These are phyloP conservation scores for Cottoperca gobio DNA, from an alignment of 2,797 vertebrate species.

Conservation along the genomic window DNA sequence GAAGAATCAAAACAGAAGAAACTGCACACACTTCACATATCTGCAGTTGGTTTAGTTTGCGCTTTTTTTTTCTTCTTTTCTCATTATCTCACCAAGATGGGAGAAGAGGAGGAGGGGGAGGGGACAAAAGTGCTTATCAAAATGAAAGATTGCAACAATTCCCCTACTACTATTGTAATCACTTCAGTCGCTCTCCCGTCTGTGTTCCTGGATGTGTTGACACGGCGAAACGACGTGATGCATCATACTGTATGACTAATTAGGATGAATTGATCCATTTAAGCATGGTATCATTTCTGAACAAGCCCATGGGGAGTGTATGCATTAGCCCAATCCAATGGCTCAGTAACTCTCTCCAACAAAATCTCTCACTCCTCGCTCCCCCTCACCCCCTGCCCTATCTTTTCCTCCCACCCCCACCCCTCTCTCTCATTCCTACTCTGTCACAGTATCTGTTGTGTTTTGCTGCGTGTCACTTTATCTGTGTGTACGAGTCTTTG, in stretches of 20 bases:
- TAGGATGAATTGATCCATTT: conserved; percentile 84
- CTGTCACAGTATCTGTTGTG: conserved; percentile 51
- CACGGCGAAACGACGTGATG: conserved; percentile 73
- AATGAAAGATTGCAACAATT: conserved; percentile 81
- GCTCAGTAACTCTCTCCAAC: conserved; percentile 71
- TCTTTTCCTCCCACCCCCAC: conserved; percentile 33
- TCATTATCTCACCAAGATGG: conserved; percentile 56
- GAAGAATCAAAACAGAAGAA: conserved; percentile 47
- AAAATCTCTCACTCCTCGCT: conserved; percentile 49
- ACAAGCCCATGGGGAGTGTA: conserved; percentile 79
- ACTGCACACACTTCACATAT: conserved; percentile 59
- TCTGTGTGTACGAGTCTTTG: conserved; percentile 45
- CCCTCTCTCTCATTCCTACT: conserved; percentile 23
- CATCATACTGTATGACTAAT: conserved; percentile 82
- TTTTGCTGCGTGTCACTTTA: conserved; percentile 47
- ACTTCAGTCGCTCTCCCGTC: conserved; percentile 71
- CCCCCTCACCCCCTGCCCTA: conserved; percentile 6
- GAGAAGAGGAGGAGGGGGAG: conserved; percentile 31
- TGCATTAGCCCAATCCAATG: conserved; percentile 76
- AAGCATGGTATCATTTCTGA: conserved; percentile 80
- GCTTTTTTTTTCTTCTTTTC: conserved; percentile 31
- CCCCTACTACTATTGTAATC: conserved; percentile 75
- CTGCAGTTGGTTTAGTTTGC: conserved; percentile 51
- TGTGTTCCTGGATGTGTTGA: conserved; percentile 81
- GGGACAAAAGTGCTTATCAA: conserved; percentile 72